phyloP scores from a whole-genome alignment of 1,140 invertebrate genomes.

The Lepidurus apus region DNA sequence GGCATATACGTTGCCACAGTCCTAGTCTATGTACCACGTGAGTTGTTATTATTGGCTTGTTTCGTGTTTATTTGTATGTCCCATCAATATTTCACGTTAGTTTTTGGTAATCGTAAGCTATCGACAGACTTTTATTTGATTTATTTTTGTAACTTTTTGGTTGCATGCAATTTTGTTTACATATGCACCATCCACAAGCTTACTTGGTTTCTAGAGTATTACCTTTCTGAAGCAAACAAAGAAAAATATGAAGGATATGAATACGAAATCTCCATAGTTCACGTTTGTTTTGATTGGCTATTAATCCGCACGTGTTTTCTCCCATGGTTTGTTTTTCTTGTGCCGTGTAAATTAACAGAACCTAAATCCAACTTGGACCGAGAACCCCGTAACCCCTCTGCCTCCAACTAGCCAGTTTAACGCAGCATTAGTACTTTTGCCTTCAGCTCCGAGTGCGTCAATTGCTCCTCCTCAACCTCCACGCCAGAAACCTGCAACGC shows the following conservation, averaged over 20 bases:
- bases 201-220: not conserved
- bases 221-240: not conserved
- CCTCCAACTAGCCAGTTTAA: not conserved
- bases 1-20: constrained; percentile 43
- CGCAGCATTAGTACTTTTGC: not conserved
- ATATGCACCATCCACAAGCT: constrained; percentile 23
- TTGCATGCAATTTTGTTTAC: not conserved
- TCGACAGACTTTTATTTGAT: not conserved
- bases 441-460: not conserved
- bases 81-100: not conserved
- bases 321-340: not conserved
- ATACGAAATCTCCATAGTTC: not conserved
- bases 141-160: not conserved
- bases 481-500: not conserved
- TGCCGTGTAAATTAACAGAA: constrained; percentile 4
- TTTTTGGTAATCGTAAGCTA: not conserved
- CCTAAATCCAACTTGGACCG: constrained; percentile 10
- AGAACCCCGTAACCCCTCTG: not conserved
- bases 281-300: not conserved
- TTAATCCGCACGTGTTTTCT: constrained; percentile 3
- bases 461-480: constrained; percentile 1
- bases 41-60: constrained; percentile 37
- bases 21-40: constrained; percentile 42
- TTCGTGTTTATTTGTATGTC: constrained; percentile 22
- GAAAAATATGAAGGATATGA: not conserved